Evolutionary conservation across 1,140 invertebrate species (phyloP), one percentile per base, ranked within the genome.

Genomic region (Calliphora vicina): DNA sequence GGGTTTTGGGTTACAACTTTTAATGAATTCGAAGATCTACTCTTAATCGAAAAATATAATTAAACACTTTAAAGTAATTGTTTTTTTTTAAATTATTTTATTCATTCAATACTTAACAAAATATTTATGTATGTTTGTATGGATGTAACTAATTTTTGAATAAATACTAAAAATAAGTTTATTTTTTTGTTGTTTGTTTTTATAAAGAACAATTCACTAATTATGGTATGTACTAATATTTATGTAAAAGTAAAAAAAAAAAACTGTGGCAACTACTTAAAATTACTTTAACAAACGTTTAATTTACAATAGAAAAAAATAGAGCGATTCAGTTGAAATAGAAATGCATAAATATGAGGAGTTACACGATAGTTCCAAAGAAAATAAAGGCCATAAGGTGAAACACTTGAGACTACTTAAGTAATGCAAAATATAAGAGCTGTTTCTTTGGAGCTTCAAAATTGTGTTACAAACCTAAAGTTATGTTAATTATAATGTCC

Each of bases 221-320:
- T 8, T 67, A 67, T 67, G 20, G 61, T 23, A 67, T 67, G 17
- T n/a, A 57, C 15, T 17, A n/a, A n/a, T 57, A 15, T 57, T n/a
- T 15, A 57, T 57, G 61, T 67, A 67, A 67, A 67, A 67, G n/a
- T 67, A 67, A 67, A 67, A 67, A 67, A 67, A 67, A 67, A 67
- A 67, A 67, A 67, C 23, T 67, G n/a, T 67, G 23, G 61, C 61
- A 67, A 67, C 61, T 67, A 67, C 61, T 67, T 67, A 67, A 67
- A 67, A 67, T 23, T 67, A 67, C 61, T 67, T 67, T 67, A 67
- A 67, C 61, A 67, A 67, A 67, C 10, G 9, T 9, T 67, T 4
- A 67, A 67, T 67, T 67, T 67, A 67, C 61, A 67, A 67, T 57
- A 15, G 15, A 67, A 67, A 67, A 67, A 20, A 67, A 23, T 23